Conservation (phyloP, 2,113 vertebrate genomes). For the Stigmatopora nigra region DNA sequence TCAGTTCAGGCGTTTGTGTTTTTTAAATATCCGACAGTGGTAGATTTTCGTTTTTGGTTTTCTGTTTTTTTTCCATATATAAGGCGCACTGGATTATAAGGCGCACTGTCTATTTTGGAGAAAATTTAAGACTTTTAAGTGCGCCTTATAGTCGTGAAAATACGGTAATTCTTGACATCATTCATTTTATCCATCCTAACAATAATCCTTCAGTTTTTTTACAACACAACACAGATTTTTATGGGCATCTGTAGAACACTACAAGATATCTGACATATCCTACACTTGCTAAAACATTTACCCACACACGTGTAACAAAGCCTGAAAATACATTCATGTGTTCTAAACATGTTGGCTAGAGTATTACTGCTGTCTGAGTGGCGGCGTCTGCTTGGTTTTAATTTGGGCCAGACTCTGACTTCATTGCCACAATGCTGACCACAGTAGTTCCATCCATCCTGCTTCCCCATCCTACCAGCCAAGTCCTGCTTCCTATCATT, state of each 20-base stretch:
- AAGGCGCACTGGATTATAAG: too few species aligned
- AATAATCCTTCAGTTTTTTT: conserved; percentile 41
- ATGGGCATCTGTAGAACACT: conserved; percentile 22
- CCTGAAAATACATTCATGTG: conserved; percentile 25
- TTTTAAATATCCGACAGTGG: too few species aligned
- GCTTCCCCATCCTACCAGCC: conserved; percentile 39
- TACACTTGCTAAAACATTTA: conserved; percentile 3
- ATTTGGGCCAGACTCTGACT: conserved; percentile 62
- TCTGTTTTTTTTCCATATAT: too few species aligned
- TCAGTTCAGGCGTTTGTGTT: too few species aligned
- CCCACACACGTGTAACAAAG: conserved; percentile 18
- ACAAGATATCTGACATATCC: conserved; percentile 41
- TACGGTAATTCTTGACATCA: conserved; percentile 46
- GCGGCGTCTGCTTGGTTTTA: conserved; percentile 32
- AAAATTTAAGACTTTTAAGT: too few species aligned
- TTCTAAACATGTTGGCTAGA: conserved; percentile 44
- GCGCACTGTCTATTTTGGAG: too few species aligned
- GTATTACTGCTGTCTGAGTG: conserved; percentile 35
- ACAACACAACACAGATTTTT: conserved; percentile 30
- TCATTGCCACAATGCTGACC: conserved; percentile 56
- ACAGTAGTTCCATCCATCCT: conserved; percentile 61
- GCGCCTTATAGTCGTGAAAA: too few species aligned
- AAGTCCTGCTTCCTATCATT: conserved; percentile 58
- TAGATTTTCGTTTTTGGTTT: too few species aligned
- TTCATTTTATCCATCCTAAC: conserved; percentile 37